Percentiles rank a stretch among this genome's conserved stretches.
These are phyloP conservation scores for Xylota sylvarum DNA, from an alignment of 2,888 invertebrate species.

Conservation along the genomic window DNA sequence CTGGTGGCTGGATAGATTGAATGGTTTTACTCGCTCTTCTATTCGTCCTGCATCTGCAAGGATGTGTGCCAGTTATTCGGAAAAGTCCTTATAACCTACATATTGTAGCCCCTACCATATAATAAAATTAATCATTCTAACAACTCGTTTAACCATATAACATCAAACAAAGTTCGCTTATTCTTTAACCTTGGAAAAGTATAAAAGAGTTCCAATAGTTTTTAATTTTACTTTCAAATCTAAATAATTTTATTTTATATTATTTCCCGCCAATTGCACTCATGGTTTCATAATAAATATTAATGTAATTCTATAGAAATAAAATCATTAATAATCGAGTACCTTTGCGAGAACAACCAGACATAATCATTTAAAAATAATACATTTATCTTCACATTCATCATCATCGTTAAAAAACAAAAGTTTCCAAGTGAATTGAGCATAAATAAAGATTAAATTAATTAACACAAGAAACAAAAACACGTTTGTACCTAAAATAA, in stretches of 20 bases:
- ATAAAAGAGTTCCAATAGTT: too few species aligned
- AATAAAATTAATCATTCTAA: too few species aligned
- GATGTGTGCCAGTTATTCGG: too few species aligned
- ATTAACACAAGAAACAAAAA: constrained; percentile 6
- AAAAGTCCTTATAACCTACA: too few species aligned
- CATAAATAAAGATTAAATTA: too few species aligned
- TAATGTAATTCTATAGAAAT: background rate
- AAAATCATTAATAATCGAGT: constrained; percentile 32
- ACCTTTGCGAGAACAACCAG: constrained; percentile 45
- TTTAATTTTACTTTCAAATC: background rate
- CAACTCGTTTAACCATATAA: too few species aligned
- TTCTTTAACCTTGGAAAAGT: too few species aligned
- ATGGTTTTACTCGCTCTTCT: too few species aligned
- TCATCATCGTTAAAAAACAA: background rate
- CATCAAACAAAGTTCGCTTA: too few species aligned
- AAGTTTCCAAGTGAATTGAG: constrained; percentile 20
- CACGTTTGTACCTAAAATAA: constrained; percentile 48
- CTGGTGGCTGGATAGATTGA: too few species aligned
- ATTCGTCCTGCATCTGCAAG: too few species aligned
- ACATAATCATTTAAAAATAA: constrained; percentile 30
- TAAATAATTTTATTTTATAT: background rate
- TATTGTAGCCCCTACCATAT: too few species aligned
- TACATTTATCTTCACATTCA: constrained; percentile 16
- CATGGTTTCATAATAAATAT: constrained; percentile 33
- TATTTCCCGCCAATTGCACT: constrained; percentile 33